These are phyloP conservation scores for Rhogogaster chlorosoma DNA, from an alignment of 2,888 invertebrate species.

Conservation along the genomic window DNA sequence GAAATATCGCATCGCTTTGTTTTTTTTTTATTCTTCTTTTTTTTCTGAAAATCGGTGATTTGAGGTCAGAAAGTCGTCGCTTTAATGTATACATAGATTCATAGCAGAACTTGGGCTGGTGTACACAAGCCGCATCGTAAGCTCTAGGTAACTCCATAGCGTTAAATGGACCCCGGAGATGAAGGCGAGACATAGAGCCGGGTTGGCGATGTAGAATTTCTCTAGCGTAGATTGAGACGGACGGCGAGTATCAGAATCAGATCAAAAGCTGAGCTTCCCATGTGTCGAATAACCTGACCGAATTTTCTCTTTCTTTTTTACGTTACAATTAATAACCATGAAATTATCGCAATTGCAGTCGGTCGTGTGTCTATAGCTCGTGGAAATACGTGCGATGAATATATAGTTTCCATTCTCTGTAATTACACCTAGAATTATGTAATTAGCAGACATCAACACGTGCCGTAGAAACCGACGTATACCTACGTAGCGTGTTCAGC, in stretches of 20 bases:
- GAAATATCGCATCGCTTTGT: not conserved
- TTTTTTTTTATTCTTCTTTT: not conserved
- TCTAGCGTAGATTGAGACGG: conserved; percentile 10
- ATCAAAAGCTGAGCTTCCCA: not conserved
- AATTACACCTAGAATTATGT: conserved; percentile 25
- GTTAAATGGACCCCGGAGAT: conserved; percentile 49
- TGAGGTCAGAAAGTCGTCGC: no score
- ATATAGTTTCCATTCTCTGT: not conserved
- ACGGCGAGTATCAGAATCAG: not conserved
- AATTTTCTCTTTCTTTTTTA: not conserved
- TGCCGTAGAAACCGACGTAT: not conserved
- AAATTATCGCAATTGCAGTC: not conserved
- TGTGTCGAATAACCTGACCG: not conserved
- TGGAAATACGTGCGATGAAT: conserved; percentile 11
- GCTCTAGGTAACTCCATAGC: conserved; percentile 30
- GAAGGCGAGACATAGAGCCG: conserved; percentile 17
- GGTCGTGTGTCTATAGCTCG: not conserved
- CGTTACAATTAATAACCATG: not conserved
- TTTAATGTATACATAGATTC: no score
- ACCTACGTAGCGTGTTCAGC: conserved; percentile 11
- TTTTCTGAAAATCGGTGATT: no score
- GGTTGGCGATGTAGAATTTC: conserved; percentile 29
- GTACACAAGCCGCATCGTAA: conserved; percentile 9
- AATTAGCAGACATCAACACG: conserved; percentile 36
- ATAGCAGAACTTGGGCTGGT: not conserved